Percentiles rank a stretch among this genome's conserved stretches.
These are phyloP conservation scores for Thereva unica DNA, from an alignment of 2,888 invertebrate species.

Conservation along the genomic window DNA sequence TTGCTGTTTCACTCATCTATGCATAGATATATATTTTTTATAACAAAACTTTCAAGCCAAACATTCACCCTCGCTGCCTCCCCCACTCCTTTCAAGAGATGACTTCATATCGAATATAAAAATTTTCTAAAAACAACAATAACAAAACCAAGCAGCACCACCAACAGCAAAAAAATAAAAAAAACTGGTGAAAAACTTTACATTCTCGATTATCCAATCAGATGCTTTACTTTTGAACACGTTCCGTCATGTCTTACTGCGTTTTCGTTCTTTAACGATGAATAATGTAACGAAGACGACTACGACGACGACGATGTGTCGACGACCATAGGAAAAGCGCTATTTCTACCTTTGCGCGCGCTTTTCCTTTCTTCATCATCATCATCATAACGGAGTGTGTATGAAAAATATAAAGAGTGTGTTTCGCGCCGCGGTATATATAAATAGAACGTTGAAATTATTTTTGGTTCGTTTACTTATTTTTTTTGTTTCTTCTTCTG, in stretches of 20 bases:
- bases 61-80: no score
- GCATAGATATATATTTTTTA: no score
- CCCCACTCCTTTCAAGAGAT: no score
- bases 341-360: conserved; percentile 19
- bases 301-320: neutral
- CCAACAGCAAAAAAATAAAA: no score
- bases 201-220: conserved; percentile 18
- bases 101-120: no score
- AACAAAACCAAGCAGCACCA: no score
- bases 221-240: conserved; percentile 22
- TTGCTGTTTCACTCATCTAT: no score
- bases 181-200: no score
- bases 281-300: conserved; percentile 20
- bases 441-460: conserved; percentile 14
- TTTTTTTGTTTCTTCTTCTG: no score
- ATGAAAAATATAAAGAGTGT: conserved; percentile 15
- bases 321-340: no score
- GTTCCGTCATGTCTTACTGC: conserved; percentile 30
- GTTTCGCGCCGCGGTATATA: neutral
- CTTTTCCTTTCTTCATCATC: conserved; percentile 9
- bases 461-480: conserved; percentile 32
- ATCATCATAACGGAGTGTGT: conserved; percentile 14
- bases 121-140: no score
- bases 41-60: no score
- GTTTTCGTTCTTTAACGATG: conserved; percentile 22